Evolutionary conservation across 1,140 invertebrate species (phyloP).

Genomic region (Drosophila rufa): DNA sequence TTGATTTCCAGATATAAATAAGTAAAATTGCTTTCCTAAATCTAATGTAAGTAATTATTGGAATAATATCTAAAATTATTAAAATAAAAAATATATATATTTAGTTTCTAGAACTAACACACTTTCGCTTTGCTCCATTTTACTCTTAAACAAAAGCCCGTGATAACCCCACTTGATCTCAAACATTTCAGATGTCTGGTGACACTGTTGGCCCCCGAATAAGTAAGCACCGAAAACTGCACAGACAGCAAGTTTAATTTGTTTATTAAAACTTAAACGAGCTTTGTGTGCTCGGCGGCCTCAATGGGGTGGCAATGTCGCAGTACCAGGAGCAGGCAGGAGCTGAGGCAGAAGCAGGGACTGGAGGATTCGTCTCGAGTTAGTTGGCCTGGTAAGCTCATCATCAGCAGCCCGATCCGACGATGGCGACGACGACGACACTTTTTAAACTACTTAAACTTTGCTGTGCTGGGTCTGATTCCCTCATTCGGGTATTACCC

Average conservation of each 20-base stretch:
- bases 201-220: conserved; percentile 21
- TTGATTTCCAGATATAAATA: not conserved
- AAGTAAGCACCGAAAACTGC: conserved; percentile 48
- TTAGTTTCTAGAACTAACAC: not conserved
- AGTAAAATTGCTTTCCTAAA: not conserved
- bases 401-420: conserved; percentile 52
- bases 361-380: conserved; percentile 32
- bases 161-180: conserved; percentile 25
- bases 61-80: not conserved
- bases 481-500: conserved; percentile 23
- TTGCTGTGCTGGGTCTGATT: conserved; percentile 46
- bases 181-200: conserved; percentile 16
- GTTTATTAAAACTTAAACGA: conserved; percentile 83
- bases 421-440: conserved; percentile 49
- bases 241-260: conserved; percentile 78
- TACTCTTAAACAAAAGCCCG: not conserved
- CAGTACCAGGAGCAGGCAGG: not conserved
- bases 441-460: conserved; percentile 81
- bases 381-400: conserved; percentile 61
- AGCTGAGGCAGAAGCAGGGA: not conserved
- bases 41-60: not conserved
- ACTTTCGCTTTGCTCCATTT: not conserved
- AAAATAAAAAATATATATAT: not conserved
- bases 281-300: conserved; percentile 57
- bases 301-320: conserved; percentile 30